Base-by-base conservation (phyloP, 2,888 invertebrate genomes). In the Archips crataeganus region DNA sequence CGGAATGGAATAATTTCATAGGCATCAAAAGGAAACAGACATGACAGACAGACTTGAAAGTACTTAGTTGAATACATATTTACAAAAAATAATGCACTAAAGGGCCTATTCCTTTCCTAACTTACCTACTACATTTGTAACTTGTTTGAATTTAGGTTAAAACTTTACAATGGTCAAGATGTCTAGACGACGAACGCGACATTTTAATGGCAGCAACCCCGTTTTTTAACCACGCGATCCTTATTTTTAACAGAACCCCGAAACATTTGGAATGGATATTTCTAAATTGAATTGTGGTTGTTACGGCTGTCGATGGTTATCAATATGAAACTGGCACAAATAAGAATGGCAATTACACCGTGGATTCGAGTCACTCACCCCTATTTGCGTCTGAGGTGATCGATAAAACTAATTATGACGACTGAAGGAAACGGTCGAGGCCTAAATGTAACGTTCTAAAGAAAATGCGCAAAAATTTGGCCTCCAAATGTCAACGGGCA, bases 331-430 rank as follows among this genome's bases (percentile, higher is more conserved):
- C 77, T 77, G 77, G 74, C 77, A 73, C 78, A 78, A 79, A 82
- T 84, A 83, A 83, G 77, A 70, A 77, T 54, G 75, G 75, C 76
- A 81, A 81, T 83, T 75, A 75, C 64, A 54, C 70, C 51, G 39
- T 65, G 60, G 74, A 67, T 67, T 70, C 77, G 77, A 85, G 89
- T 89, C 89, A 88, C 82, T 85, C 81, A 89, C 86, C 89, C 85
- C 82, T 78, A 79, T 74, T 78, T 72, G 75, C 76, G 77, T 77
- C 75, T 79, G 82, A 82, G 82, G 80, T 82, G 82, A 89, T 89
- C 87, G 83, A 89, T 89, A 81, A 61, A 51, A 54, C 39, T 70
- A 75, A 73, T 76, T 74, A 78, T 80, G 76, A 81, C 71, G 74
- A 77, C 77, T 77, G 79, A 76, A 63, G 74, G 72, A 77, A 60